These are phyloP conservation scores for Seladonia tumulorum DNA, from an alignment of 2,888 invertebrate genomes.

Conservation along the genomic window DNA sequence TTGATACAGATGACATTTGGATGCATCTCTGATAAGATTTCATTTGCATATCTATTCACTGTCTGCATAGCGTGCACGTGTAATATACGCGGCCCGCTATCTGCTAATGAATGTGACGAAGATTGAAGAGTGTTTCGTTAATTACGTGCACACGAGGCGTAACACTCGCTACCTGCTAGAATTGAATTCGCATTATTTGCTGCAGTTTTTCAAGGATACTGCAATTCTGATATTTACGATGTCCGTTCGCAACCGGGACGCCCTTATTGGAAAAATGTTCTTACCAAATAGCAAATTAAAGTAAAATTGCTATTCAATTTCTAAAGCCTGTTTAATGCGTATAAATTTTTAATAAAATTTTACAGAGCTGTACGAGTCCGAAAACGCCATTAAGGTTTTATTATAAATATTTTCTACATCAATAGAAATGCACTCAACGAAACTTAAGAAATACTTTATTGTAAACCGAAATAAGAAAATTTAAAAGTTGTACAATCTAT, in stretches of 20 bases:
- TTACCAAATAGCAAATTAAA: not conserved
- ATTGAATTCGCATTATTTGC: not conserved
- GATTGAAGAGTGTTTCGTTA: slow-evolving; percentile 18
- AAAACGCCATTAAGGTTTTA: too few species aligned
- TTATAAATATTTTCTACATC: too few species aligned
- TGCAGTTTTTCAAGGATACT: not conserved
- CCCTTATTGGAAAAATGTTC: not conserved
- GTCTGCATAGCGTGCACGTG: not conserved
- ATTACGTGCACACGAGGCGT: slow-evolving; percentile 1
- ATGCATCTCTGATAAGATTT: slow-evolving; percentile 38
- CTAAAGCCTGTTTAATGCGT: not conserved
- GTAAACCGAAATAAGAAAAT: too few species aligned
- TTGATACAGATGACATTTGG: slow-evolving; percentile 23
- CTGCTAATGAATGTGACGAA: slow-evolving; percentile 17
- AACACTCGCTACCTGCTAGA: not conserved
- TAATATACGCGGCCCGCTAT: slow-evolving; percentile 17
- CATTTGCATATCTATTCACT: slow-evolving; percentile 32
- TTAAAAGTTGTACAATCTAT: too few species aligned
- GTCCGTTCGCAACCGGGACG: not conserved
- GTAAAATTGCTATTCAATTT: not conserved
- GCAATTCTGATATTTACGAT: not conserved
- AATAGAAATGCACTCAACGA: too few species aligned
- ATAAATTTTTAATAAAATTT: too few species aligned
- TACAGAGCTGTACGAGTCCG: too few species aligned
- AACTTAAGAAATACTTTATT: too few species aligned